Evolutionary conservation across 2,888 invertebrate species (phyloP).

Genomic region (Drosophila greeni): DNA sequence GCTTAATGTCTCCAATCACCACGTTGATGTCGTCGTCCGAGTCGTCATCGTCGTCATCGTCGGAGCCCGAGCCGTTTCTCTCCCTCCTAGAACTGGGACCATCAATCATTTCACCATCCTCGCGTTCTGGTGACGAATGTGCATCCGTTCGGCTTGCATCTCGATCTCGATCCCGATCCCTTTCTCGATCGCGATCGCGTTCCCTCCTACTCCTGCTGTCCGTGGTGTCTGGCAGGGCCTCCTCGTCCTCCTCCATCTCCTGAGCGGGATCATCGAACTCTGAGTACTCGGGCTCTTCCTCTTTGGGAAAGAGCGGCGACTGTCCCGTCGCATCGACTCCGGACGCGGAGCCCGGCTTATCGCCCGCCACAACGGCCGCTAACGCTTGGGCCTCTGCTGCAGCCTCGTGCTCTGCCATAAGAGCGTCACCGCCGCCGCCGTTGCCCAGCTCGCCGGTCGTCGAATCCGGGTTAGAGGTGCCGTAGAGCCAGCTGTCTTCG

Average conservation of each 20-base stretch:
- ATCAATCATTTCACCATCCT: slow-evolving; percentile 54
- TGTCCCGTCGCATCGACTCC: background rate
- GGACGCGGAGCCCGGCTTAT: slow-evolving; percentile 38
- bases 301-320: slow-evolving; percentile 49
- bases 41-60: slow-evolving; percentile 77
- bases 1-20: slow-evolving; percentile 93
- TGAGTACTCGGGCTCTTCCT: slow-evolving; percentile 59
- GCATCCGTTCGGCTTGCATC: background rate
- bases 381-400: slow-evolving; percentile 49
- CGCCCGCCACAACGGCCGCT: slow-evolving; percentile 52
- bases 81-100: slow-evolving; percentile 41
- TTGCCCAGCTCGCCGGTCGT: slow-evolving; percentile 74
- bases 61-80: slow-evolving; percentile 62
- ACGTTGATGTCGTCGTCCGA: slow-evolving; percentile 93
- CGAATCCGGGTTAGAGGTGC: slow-evolving; percentile 83
- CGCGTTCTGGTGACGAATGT: slow-evolving; percentile 34
- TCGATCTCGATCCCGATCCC: slow-evolving; percentile 13
- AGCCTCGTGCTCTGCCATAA: slow-evolving; percentile 63
- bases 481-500: slow-evolving; percentile 94
- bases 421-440: slow-evolving; percentile 45
- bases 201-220: slow-evolving; percentile 34
- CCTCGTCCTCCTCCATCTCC: slow-evolving; percentile 78
- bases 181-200: slow-evolving; percentile 12
- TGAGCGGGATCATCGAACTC: slow-evolving; percentile 78
- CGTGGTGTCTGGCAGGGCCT: slow-evolving; percentile 70